Evolutionary conservation across 2,888 invertebrate genomes (phyloP), one percentile per base, ranked within the genome.

Genomic region (Eremobia ochroleuca): DNA sequence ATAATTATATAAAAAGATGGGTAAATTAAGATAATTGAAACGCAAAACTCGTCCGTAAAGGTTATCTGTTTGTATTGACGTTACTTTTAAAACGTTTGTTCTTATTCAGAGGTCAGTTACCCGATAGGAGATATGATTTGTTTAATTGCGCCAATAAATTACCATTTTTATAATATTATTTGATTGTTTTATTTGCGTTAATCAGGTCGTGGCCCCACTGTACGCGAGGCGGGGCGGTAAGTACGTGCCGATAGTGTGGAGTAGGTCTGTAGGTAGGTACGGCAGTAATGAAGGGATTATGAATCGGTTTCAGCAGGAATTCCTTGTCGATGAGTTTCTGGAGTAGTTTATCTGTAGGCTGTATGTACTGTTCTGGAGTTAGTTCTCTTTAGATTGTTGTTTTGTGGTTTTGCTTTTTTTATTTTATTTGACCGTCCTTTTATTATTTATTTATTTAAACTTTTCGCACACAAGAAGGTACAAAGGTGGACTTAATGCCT

Each of bases 101-200:
- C 89, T 90, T 78, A 79, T 73, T 85, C 46, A 86, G 81, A 87
- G 89, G 87, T 89, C 90, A 87, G 74, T 90, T 83, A 90, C 90
- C 90, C 90, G 85, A 85, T 89, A 83, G 58, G 52, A 52, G 73
- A 77, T 79, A 77, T 65, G 69, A 83, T 85, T 84, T 77, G 68
- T 72, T 74, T 77, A 76, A 79, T 77, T 61, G 68, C 71, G 69
- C 34, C 25, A 73, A 69, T 81, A 69, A 73, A 76, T 59, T 46
- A 69, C 15, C 40, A 58, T 73, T 72, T 78, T 79, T 79, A 75
- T 77, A 69, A 61, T 72, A 4, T 2, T 34, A 67, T 73, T 85
- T 49, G 75, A 80, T 81, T 77, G 52, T 80, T 83, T 77, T 81
- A 75, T 75, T 81, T 79, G 77, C 59, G 49, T n/a, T 75, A 31